Conservation (phyloP, 2,113 vertebrate species). For the Verasper variegatus region DNA sequence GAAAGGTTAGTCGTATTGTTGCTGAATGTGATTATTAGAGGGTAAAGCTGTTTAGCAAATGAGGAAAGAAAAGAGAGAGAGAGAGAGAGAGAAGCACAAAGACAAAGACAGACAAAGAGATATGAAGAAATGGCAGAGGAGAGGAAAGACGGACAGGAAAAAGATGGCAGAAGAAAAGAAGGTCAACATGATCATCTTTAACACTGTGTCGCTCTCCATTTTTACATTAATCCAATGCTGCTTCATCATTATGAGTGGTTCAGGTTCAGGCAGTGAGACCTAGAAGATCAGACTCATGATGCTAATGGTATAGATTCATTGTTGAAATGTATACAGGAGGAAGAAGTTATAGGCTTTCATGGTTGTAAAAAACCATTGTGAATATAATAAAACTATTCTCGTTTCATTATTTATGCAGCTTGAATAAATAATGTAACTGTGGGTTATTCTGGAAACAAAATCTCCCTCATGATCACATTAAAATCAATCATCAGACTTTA, state of each 20-base stretch:
- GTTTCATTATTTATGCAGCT: constrained; percentile 1
- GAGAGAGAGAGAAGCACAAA: not conserved
- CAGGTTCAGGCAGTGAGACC: not conserved
- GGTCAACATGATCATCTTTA: not conserved
- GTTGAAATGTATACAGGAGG: not conserved
- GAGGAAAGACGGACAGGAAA: constrained; percentile 1
- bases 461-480: too few relatives aligned
- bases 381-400: too few relatives aligned
- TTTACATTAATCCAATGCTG: not conserved
- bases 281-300: not conserved
- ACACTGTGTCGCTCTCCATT: too few relatives aligned
- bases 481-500: too few relatives aligned
- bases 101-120: not conserved
- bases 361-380: not conserved
- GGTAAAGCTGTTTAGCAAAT: constrained; percentile 3
- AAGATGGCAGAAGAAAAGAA: constrained; percentile 7
- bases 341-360: not conserved
- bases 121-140: not conserved
- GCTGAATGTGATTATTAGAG: constrained; percentile 31
- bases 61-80: constrained; percentile 1
- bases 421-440: constrained; percentile 5
- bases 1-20: constrained; percentile 13
- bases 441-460: constrained; percentile 1
- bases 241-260: not conserved
- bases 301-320: not conserved